Evolutionary conservation across 2,797 vertebrate genomes (phyloP).

Genomic region (Acrossocheilus fasciatus): DNA sequence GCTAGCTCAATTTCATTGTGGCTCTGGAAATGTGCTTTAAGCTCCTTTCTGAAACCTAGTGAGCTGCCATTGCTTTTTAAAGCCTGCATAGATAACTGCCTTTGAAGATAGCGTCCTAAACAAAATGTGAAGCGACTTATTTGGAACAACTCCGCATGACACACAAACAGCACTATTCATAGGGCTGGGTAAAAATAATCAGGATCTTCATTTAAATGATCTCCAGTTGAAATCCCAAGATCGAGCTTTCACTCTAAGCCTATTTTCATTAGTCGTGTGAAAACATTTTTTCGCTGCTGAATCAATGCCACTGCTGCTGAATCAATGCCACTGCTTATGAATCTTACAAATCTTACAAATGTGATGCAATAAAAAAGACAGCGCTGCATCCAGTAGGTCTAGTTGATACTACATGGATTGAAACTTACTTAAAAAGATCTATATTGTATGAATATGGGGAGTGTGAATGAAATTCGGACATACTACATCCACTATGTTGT

Average conservation of each 20-base stretch:
- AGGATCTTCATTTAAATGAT: neutral
- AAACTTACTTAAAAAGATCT: neutral
- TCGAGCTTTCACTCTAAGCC: neutral
- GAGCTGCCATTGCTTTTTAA: constrained; percentile 6
- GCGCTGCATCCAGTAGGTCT: neutral
- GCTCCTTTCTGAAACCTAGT: neutral
- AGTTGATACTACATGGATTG: neutral
- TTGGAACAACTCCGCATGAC: neutral
- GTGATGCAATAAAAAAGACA: neutral
- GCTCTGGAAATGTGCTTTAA: neutral
- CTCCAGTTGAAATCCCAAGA: neutral
- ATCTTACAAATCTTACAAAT: neutral
- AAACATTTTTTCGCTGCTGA: neutral
- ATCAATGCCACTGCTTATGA: neutral
- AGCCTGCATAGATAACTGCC: neutral
- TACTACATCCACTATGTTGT: neutral
- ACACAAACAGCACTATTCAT: neutral
- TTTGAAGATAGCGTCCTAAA: neutral
- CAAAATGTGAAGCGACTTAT: constrained; percentile 9
- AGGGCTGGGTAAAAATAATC: constrained; percentile 8
- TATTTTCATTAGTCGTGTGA: neutral
- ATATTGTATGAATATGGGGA: neutral
- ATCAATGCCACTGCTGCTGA: neutral
- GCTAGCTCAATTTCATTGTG: neutral
- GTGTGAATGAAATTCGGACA: neutral